Conservation (phyloP, 1,140 invertebrate genomes). For the Pararge aegeria region DNA sequence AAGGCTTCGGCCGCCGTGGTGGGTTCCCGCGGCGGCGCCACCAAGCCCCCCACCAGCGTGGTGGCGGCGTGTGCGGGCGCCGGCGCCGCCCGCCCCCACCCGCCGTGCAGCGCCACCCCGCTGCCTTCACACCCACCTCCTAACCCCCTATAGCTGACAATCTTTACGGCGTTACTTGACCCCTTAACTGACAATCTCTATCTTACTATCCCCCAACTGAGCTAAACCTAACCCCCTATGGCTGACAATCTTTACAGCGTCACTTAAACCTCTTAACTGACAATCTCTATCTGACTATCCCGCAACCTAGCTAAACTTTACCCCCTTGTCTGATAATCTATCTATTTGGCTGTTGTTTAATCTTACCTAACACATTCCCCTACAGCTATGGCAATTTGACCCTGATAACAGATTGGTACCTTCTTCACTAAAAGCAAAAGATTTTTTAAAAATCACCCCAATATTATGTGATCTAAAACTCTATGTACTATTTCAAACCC, state of each 20-base stretch:
- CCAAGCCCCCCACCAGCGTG: conserved; percentile 78
- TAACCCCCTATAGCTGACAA: conserved; percentile 6
- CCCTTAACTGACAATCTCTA: background rate
- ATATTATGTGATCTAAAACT: background rate
- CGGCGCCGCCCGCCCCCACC: conserved; percentile 69
- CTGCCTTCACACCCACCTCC: conserved; percentile 30
- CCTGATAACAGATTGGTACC: no score
- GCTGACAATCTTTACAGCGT: background rate
- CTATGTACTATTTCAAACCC: background rate
- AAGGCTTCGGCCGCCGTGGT: conserved; percentile 83
- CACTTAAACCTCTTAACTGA: background rate
- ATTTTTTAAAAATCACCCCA: no score
- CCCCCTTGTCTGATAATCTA: no score
- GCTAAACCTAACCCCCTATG: conserved; percentile 2
- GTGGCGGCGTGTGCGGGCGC: conserved; percentile 80
- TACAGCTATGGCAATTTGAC: no score
- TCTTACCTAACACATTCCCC: no score
- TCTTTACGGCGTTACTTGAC: background rate
- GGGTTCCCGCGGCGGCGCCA: conserved; percentile 80
- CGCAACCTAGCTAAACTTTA: no score
- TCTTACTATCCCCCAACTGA: no score
- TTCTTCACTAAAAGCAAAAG: no score
- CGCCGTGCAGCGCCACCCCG: conserved; percentile 70
- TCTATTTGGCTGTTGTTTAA: no score
- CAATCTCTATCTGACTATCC: background rate